Evolutionary conservation across 2,797 vertebrate genomes (phyloP).

Genomic region (Poeciliopsis turneri): DNA sequence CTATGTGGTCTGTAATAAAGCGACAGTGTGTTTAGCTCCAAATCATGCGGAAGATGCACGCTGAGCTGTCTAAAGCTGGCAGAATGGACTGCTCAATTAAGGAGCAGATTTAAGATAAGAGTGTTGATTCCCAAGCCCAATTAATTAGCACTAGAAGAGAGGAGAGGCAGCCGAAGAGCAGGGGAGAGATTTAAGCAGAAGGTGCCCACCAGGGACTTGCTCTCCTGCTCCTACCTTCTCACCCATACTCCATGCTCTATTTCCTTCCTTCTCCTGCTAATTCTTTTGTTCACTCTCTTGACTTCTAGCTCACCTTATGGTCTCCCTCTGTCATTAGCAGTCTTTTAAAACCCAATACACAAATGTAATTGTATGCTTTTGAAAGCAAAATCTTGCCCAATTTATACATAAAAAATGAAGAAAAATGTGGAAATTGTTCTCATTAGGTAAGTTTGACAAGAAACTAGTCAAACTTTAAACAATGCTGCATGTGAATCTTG

Average conservation of each 20-base stretch:
- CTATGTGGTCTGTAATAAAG: slow-evolving; percentile 88
- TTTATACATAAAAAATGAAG: slow-evolving; percentile 29
- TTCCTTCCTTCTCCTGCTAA: slow-evolving; percentile 60
- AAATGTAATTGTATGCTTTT: slow-evolving; percentile 46
- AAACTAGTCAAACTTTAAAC: neutral
- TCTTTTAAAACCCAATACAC: slow-evolving; percentile 28
- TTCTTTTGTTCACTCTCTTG: slow-evolving; percentile 66
- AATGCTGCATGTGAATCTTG: slow-evolving; percentile 4
- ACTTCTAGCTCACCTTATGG: slow-evolving; percentile 56
- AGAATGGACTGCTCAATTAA: slow-evolving; percentile 87
- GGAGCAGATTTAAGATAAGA: slow-evolving; percentile 82
- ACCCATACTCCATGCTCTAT: slow-evolving; percentile 63
- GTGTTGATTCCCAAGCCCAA: slow-evolving; percentile 79
- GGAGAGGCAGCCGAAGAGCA: slow-evolving; percentile 67
- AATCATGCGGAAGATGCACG: slow-evolving; percentile 87
- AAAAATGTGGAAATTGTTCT: slow-evolving; percentile 23
- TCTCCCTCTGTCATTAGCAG: slow-evolving; percentile 54
- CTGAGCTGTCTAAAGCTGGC: slow-evolving; percentile 83
- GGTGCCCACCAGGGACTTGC: slow-evolving; percentile 75
- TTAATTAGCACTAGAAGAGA: slow-evolving; percentile 79
- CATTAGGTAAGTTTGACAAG: slow-evolving; percentile 16
- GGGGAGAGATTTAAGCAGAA: slow-evolving; percentile 75
- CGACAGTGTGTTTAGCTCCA: slow-evolving; percentile 91
- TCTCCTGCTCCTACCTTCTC: slow-evolving; percentile 65
- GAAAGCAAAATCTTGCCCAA: slow-evolving; percentile 43